Evolutionary conservation across 53 echinoderm and acorn worm genomes (phyloP), one percentile per base, ranked within the genome.

Genomic region (Stichopus horrens): DNA sequence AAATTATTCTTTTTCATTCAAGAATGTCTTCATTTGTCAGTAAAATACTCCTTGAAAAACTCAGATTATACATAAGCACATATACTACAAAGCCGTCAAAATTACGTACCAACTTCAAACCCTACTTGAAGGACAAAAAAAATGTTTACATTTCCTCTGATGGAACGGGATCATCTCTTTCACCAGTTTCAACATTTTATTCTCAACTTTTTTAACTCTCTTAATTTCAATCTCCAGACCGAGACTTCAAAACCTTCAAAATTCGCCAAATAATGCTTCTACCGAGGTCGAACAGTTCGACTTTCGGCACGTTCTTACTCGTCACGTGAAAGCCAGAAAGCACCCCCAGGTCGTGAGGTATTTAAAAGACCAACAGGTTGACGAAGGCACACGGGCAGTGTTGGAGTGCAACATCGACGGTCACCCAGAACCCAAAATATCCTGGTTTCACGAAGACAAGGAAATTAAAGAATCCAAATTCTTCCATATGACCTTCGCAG

Each of bases 381-480:
- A 82, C 20, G 97, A 97, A 66, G 97, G 97, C 8, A 93, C 92
- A 8, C 52, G 86, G 63, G 97, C 94, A 57, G 91, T 94, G 1
- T 91, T 97, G 56, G 93, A 91, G 59, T 97, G 97, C 57, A 77
- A 87, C 59, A 92, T 97, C 7, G 91, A 95, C 16, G 95, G 92
- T 7, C 55, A 74, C 5, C 97, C 97, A 1, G 59, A 71, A 20
- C 97, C 97, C 0, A 90, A 85, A 57, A 88, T 97, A 18, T 77
- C 89, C 5, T 97, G 97, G 97, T 88, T 93, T 6, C 88, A 93
- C 1, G 90, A 94, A 57, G 92, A 90, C 4, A 91, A 95, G 90
- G 95, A 95, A 71, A 97, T 97, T 23, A 94, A 92, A 75, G 97
- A 97, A 88, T 97, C 97, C 0, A 97, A 97, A 57, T 97, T 95